These are phyloP conservation scores for Oenanthe melanoleuca DNA, from an alignment of 2,113 vertebrate genomes.

Conservation along the genomic window DNA sequence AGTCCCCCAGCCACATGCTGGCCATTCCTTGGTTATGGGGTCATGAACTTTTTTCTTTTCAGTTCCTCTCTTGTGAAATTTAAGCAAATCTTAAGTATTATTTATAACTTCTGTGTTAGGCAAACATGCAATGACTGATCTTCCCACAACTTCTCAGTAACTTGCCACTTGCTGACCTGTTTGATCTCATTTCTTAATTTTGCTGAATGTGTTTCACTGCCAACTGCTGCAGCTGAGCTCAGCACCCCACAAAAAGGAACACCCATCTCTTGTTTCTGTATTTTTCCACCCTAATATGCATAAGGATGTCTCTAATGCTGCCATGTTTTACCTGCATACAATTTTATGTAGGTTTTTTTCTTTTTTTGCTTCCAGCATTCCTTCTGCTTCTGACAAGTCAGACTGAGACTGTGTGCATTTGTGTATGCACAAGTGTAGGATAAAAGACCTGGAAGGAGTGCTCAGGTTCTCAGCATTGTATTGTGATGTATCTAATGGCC, in stretches of 20 bases:
- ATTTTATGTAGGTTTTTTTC: neutral
- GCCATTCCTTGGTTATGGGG: neutral
- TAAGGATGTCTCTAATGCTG: neutral
- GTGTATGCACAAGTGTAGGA: neutral
- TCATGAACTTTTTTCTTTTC: neutral
- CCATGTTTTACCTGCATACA: neutral
- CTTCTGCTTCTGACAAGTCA: neutral
- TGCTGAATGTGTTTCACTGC: neutral
- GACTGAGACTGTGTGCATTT: neutral
- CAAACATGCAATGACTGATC: neutral
- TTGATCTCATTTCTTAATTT: neutral
- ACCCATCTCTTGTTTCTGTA: neutral
- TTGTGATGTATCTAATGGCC: neutral
- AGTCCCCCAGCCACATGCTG: neutral
- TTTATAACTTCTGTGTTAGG: neutral
- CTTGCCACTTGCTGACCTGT: neutral
- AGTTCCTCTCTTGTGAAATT: neutral
- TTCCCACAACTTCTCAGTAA: neutral
- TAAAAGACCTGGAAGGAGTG: neutral
- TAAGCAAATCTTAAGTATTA: neutral
- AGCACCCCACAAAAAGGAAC: neutral
- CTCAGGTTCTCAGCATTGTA: neutral
- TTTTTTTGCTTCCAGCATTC: neutral
- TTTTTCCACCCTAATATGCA: neutral
- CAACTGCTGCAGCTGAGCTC: slow-evolving; percentile 18